Evolutionary conservation across 2,888 invertebrate genomes (phyloP), one percentile per base, ranked within the genome.

Genomic region (Nomada ferruginata): DNA sequence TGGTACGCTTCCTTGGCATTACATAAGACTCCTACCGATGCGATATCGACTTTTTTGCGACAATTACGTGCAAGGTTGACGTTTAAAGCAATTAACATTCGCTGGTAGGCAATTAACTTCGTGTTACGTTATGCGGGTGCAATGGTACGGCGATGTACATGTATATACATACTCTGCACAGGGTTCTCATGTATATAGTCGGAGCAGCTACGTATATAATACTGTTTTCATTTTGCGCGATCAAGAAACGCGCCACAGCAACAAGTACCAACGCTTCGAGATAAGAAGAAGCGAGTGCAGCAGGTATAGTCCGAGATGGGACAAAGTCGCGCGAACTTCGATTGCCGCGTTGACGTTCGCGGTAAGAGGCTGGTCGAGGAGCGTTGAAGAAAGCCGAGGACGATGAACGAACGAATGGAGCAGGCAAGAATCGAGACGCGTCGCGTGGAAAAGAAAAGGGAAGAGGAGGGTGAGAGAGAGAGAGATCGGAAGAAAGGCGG

Each of bases 21-120:
- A 52, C 72, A 52, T 13, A 76, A 76, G 18, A 42, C 11, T 42
- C 36, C 7, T 2, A 18, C 4, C 55, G 55, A 61, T 3, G 15
- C 42, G 66, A 36, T 50, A 47, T 69, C 26, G 52, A 50, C 73
- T 71, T 82, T 86, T 75, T 70, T 57, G 52, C 69, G 72, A 44
- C 44, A 70, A 81, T 84, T 82, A 76, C 57, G 55, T 15, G 72
- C 74, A 76, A 84, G 86, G 78, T 71, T 61, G 61, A 81, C 77
- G 77, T 85, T 85, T 79, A 63, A 72, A 75, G 75, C 76, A 57
- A 68, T 75, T 50, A 66, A 63, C 74, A 60, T 70, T 71, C 63
- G 79, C 65, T 66, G 63, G 75, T 76, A 83, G 76, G 82, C 78
- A 83, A 87, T 87, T 86, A 82, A 85, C 81, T 79, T 70, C n/a